These are phyloP conservation scores for Brotula barbata DNA, from an alignment of 2,797 vertebrate species.

Conservation along the genomic window DNA sequence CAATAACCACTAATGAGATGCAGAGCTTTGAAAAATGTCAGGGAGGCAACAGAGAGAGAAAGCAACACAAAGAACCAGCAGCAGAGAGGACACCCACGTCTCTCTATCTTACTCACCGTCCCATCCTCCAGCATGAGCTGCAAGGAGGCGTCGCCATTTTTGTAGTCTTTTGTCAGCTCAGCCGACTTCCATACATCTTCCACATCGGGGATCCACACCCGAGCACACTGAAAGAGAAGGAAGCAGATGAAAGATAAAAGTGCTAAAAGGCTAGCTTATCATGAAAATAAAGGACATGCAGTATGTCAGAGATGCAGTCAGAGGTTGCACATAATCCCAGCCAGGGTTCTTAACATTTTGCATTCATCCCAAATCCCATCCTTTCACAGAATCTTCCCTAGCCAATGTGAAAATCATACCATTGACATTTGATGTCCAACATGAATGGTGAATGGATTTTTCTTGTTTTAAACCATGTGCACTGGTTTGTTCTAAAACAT, in stretches of 20 bases:
- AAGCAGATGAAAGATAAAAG: background rate
- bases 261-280: background rate
- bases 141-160: slow-evolving; percentile 85
- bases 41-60: background rate
- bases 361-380: background rate
- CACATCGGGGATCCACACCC: slow-evolving; percentile 96
- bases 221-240: slow-evolving; percentile 83
- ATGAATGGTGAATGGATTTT: too few relatives aligned
- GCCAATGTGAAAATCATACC: too few relatives aligned
- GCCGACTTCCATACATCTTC: slow-evolving; percentile 99
- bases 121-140: slow-evolving; percentile 91
- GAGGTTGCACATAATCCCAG: background rate
- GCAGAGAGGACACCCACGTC: background rate
- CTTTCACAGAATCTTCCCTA: too few relatives aligned
- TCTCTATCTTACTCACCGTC: slow-evolving; percentile 76
- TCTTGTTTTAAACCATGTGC: too few relatives aligned
- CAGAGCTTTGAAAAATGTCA: slow-evolving; percentile 24
- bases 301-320: too few relatives aligned
- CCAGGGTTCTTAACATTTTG: background rate
- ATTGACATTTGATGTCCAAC: too few relatives aligned
- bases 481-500: too few relatives aligned
- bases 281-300: background rate
- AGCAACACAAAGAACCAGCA: slow-evolving; percentile 2
- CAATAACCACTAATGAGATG: slow-evolving; percentile 46
- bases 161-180: slow-evolving; percentile 93